A percentile compares a stretch with the other conserved stretches of the same genome.
Conservation (phyloP, 2,797 vertebrate species). For the Pangasius mekongensis region DNA sequence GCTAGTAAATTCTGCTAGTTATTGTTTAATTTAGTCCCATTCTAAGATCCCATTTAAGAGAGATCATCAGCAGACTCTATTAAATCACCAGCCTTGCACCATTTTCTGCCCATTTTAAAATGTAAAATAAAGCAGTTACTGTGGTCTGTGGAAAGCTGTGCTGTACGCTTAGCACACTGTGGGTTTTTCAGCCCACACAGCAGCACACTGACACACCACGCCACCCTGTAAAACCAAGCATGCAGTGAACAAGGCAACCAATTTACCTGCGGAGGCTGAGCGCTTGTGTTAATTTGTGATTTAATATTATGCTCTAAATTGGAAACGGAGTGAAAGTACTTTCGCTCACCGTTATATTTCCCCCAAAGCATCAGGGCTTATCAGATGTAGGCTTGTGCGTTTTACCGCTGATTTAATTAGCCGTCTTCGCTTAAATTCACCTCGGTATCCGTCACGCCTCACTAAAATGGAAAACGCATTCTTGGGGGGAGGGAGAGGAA, state of each 20-base stretch:
- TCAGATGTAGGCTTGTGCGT: constrained; percentile 70
- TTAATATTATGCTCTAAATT: constrained; percentile 62
- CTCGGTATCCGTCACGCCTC: constrained; percentile 81
- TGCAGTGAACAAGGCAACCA: constrained; percentile 41
- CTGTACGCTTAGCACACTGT: not conserved
- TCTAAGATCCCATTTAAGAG: not conserved
- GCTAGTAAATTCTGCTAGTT: not conserved
- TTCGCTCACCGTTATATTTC: constrained; percentile 44
- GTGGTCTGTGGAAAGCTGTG: not conserved
- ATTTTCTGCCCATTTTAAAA: not conserved
- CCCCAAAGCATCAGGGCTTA: constrained; percentile 62
- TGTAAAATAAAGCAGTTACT: not conserved
- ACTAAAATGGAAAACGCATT: constrained; percentile 81
- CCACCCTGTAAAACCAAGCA: constrained; percentile 21
- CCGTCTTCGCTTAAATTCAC: constrained; percentile 81
- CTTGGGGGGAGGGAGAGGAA: constrained; percentile 54
- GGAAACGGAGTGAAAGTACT: constrained; percentile 59
- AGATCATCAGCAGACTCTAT: not conserved
- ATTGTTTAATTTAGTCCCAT: not conserved
- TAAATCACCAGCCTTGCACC: not conserved
- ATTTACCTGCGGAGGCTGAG: constrained; percentile 49
- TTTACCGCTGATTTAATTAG: constrained; percentile 88
- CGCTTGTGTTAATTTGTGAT: constrained; percentile 61
- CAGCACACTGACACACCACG: not conserved
- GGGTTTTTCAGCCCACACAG: not conserved